These are phyloP conservation scores for Battus philenor DNA, from an alignment of 1,140 invertebrate genomes.

Conservation along the genomic window DNA sequence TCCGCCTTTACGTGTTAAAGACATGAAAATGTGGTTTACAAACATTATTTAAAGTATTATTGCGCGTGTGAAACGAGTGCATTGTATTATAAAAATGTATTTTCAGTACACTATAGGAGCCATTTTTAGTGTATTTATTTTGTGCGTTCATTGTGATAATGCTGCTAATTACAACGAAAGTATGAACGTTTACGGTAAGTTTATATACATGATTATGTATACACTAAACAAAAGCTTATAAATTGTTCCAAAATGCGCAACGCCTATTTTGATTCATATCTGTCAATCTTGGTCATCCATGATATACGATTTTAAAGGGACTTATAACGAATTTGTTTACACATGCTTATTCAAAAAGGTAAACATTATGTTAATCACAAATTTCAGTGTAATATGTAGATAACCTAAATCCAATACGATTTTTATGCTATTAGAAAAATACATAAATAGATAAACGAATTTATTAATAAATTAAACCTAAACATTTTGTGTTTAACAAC, in stretches of 20 bases:
- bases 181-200: conserved; percentile 65
- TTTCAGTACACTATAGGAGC: conserved; percentile 66
- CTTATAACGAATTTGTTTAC: neutral
- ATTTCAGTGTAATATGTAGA: no score
- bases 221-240: conserved; percentile 3
- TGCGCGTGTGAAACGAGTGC: conserved; percentile 40
- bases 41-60: conserved; percentile 51
- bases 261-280: conserved; percentile 20
- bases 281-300: conserved; percentile 19
- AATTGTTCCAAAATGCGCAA: conserved; percentile 12
- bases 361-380: neutral
- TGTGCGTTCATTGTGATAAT: conserved; percentile 74
- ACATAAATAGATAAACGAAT: neutral
- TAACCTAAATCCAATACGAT: no score
- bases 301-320: conserved; percentile 6
- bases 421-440: neutral
- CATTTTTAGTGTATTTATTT: conserved; percentile 75
- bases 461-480: neutral
- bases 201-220: conserved; percentile 5
- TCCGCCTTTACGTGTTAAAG: conserved; percentile 42
- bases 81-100: conserved; percentile 64
- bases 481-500: neutral
- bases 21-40: conserved; percentile 65
- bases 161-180: conserved; percentile 67
- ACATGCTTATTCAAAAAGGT: neutral